Evolutionary conservation across 2,797 vertebrate genomes (phyloP).

Genomic region (Anguilla pacifica): DNA sequence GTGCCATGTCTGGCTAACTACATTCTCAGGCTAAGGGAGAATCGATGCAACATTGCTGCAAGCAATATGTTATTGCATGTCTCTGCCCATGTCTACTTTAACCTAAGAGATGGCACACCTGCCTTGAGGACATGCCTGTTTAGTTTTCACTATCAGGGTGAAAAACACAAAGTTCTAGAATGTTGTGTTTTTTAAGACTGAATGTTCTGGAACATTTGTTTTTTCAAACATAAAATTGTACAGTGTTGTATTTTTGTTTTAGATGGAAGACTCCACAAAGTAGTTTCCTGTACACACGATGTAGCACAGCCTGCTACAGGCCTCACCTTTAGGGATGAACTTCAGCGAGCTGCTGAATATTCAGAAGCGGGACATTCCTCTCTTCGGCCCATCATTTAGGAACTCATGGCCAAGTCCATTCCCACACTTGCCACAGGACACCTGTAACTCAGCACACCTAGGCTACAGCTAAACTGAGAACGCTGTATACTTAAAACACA

Average conservation of each 20-base stretch:
- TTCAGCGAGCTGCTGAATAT: constrained; percentile 97
- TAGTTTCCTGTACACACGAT: neutral
- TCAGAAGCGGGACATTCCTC: constrained; percentile 89
- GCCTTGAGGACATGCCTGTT: neutral
- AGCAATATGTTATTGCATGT: neutral
- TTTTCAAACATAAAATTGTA: neutral
- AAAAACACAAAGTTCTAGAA: neutral
- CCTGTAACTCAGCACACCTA: constrained; percentile 60
- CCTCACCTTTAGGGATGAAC: constrained; percentile 86
- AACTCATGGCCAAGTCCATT: constrained; percentile 91
- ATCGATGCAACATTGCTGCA: neutral
- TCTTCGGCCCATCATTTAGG: constrained; percentile 83
- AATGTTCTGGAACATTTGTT: neutral
- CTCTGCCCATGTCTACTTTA: neutral
- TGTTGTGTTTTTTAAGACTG: neutral
- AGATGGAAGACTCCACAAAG: neutral
- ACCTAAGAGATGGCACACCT: neutral
- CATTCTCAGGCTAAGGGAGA: too few relatives aligned
- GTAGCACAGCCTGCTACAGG: neutral
- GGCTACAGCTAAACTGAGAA: too few relatives aligned
- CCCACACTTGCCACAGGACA: constrained; percentile 86
- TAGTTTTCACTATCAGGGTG: neutral
- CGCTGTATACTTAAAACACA: constrained; percentile 55
- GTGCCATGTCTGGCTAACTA: too few relatives aligned
- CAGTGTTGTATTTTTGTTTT: neutral